Conservation (phyloP, 2,888 invertebrate species). For the Prenolepis imparis region DNA sequence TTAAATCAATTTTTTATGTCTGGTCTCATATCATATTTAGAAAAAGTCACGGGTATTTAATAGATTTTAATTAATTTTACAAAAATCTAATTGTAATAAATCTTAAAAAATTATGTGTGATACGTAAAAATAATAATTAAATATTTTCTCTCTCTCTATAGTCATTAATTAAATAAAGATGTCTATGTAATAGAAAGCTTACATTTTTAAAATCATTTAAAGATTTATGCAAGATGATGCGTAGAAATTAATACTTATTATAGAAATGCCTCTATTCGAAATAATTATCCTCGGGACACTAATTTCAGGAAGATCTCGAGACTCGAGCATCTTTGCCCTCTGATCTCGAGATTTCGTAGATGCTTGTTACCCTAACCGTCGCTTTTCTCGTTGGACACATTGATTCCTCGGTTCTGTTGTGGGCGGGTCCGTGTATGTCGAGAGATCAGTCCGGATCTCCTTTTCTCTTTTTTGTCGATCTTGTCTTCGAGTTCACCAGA, state of each 20-base stretch:
- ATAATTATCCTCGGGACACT: conserved; percentile 51
- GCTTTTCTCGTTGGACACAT: conserved; percentile 60
- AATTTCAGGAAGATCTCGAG: conserved; percentile 53
- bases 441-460: conserved; percentile 60
- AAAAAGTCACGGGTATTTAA: not conserved
- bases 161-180: not conserved
- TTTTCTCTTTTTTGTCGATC: conserved; percentile 48
- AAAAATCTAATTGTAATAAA: not conserved
- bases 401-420: conserved; percentile 62
- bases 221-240: not conserved
- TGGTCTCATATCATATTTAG: not conserved
- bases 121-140: not conserved
- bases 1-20: not conserved
- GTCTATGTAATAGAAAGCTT: not conserved
- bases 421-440: conserved; percentile 58
- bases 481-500: conserved; percentile 49
- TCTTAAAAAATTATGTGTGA: not conserved
- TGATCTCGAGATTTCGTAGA: conserved; percentile 60
- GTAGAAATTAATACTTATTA: not conserved
- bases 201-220: not conserved
- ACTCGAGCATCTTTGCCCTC: conserved; percentile 52
- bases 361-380: conserved; percentile 54
- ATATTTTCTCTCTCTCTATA: too few relatives aligned
- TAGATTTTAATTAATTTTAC: not conserved
- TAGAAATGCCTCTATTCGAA: conserved; percentile 39